These are phyloP conservation scores for Isoperla grammatica DNA, from an alignment of 2,888 invertebrate species.

Conservation along the genomic window DNA sequence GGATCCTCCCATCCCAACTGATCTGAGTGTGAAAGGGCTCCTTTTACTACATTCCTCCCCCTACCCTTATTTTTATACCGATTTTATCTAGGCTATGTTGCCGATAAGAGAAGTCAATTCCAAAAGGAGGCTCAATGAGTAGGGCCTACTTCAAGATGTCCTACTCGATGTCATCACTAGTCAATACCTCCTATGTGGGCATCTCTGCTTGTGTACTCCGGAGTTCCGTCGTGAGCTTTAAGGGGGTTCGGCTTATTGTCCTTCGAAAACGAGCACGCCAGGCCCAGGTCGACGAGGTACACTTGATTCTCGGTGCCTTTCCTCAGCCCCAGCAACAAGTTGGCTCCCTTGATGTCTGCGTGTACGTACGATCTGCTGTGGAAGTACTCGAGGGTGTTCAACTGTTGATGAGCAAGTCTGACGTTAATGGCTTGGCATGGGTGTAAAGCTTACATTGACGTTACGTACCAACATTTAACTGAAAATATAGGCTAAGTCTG, in stretches of 20 bases:
- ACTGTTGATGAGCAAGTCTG: no score
- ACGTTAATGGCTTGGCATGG: neutral
- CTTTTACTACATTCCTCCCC: no score
- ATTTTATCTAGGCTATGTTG: no score
- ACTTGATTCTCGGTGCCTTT: constrained; percentile 57
- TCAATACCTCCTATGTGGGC: constrained; percentile 87
- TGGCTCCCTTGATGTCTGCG: constrained; percentile 95
- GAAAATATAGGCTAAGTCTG: neutral
- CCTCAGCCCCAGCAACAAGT: constrained; percentile 71
- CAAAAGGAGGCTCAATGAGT: no score
- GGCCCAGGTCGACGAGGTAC: constrained; percentile 90
- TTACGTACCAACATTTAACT: no score
- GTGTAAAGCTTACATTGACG: no score
- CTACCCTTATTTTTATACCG: no score
- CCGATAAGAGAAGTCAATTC: no score
- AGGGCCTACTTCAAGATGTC: no score
- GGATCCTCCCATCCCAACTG: no score
- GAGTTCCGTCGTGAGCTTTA: constrained; percentile 93
- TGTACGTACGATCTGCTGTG: constrained; percentile 92
- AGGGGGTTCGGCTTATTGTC: constrained; percentile 84
- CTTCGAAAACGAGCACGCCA: constrained; percentile 72
- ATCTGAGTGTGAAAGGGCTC: no score
- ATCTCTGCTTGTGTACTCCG: constrained; percentile 94
- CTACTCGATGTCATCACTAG: no score
- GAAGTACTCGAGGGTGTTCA: constrained; percentile 87